A percentile compares a stretch with the other conserved stretches of the same genome.
These are phyloP conservation scores for Leptopterna dolabrata DNA, from an alignment of 2,888 invertebrate genomes.

Conservation along the genomic window DNA sequence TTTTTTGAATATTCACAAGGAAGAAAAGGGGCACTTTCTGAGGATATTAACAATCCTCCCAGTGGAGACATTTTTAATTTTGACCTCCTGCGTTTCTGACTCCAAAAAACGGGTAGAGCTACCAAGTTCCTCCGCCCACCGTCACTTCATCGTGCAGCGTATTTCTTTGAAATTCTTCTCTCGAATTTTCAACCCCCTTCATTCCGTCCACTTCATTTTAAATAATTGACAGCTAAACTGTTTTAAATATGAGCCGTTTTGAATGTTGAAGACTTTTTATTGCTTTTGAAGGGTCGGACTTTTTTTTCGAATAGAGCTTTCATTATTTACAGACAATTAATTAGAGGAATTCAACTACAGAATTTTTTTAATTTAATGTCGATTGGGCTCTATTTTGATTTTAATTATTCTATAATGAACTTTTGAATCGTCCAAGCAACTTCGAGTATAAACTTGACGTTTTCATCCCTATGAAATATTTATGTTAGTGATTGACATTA, in stretches of 20 bases:
- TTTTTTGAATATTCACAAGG: slow-evolving; percentile 54
- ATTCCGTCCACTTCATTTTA: slow-evolving; percentile 13
- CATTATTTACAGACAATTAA: too few relatives aligned
- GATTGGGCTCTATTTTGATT: too few relatives aligned
- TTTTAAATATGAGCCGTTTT: slow-evolving; percentile 29
- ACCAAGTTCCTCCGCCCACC: not conserved
- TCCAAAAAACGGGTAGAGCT: not conserved
- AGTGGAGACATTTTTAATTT: slow-evolving; percentile 52
- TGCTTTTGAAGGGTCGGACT: not conserved
- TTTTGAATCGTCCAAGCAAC: too few relatives aligned
- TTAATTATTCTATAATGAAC: too few relatives aligned
- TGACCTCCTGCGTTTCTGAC: slow-evolving; percentile 9
- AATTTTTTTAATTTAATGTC: too few relatives aligned
- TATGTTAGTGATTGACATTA: too few relatives aligned
- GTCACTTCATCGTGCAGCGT: not conserved
- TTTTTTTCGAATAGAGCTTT: not conserved
- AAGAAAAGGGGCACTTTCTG: not conserved
- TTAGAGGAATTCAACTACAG: too few relatives aligned
- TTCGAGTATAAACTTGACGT: too few relatives aligned
- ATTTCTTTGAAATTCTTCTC: not conserved
- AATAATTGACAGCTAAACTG: slow-evolving; percentile 25
- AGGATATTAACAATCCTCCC: slow-evolving; percentile 51
- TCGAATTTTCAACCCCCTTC: slow-evolving; percentile 16
- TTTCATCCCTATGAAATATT: too few relatives aligned
- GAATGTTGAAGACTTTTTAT: slow-evolving; percentile 1